Conservation (phyloP, 2,888 invertebrate species). For the Tetanocera ferruginea region DNA sequence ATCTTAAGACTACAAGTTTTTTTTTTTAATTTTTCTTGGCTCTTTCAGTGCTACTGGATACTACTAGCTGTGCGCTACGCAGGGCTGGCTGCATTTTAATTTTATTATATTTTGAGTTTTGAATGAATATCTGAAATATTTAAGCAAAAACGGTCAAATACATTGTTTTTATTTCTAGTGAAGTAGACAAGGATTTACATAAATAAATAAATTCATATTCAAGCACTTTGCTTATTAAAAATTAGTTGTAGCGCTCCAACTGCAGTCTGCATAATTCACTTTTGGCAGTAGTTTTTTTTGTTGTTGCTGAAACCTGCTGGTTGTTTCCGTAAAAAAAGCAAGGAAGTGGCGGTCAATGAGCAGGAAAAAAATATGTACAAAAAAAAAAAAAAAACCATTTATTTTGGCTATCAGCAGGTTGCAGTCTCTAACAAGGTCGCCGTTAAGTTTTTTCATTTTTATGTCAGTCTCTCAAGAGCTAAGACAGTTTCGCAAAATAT, state of each 20-base stretch:
- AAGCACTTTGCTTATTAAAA: neutral
- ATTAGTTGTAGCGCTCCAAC: neutral
- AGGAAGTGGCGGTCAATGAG: neutral
- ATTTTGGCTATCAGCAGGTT: neutral
- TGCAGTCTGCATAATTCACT: too few relatives aligned
- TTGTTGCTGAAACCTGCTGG: neutral
- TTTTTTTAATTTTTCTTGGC: neutral
- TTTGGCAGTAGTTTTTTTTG: neutral
- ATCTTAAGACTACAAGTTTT: neutral
- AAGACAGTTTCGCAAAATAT: too few relatives aligned
- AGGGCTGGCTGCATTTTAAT: too few relatives aligned
- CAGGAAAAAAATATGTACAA: neutral
- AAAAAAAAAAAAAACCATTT: neutral
- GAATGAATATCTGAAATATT: too few relatives aligned
- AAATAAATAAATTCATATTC: neutral
- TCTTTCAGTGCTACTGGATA: neutral
- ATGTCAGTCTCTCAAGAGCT: too few relatives aligned
- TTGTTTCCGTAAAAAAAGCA: neutral
- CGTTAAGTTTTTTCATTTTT: too few relatives aligned
- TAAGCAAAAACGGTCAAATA: too few relatives aligned
- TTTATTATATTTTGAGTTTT: too few relatives aligned
- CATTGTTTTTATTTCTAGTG: too few relatives aligned
- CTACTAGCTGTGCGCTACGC: neutral
- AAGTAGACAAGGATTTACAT: too few relatives aligned
- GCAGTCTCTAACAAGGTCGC: too few relatives aligned